Evolutionary conservation across 2,888 invertebrate species (phyloP).

Genomic region (Acleris emargana): DNA sequence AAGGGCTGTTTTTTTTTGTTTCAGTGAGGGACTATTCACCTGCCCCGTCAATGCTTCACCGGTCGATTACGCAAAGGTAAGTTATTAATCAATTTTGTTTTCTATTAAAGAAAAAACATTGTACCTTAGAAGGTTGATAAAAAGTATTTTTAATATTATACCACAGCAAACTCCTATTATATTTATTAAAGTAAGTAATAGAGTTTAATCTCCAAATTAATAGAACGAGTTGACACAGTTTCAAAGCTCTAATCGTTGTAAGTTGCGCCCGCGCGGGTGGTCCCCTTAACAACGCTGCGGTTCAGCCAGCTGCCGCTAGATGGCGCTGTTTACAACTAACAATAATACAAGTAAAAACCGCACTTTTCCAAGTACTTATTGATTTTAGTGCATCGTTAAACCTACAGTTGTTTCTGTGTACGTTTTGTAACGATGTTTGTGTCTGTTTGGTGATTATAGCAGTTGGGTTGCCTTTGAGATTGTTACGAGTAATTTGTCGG

Average conservation of each 20-base stretch:
- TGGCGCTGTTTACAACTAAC: slow-evolving; percentile 60
- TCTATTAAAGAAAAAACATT: no score
- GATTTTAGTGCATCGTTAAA: slow-evolving; percentile 29
- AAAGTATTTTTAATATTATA: no score
- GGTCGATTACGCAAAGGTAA: slow-evolving; percentile 86
- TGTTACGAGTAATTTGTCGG: not conserved
- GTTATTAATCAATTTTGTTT: slow-evolving; percentile 27
- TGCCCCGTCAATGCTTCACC: slow-evolving; percentile 85
- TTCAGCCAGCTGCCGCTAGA: slow-evolving; percentile 61
- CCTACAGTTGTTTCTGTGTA: slow-evolving; percentile 24
- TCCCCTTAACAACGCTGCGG: slow-evolving; percentile 45
- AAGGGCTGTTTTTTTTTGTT: slow-evolving; percentile 62
- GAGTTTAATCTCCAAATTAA: no score
- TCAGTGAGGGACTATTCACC: slow-evolving; percentile 85
- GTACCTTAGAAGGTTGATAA: no score
- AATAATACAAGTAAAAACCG: slow-evolving; percentile 37
- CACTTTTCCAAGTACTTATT: slow-evolving; percentile 21
- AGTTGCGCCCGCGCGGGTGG: slow-evolving; percentile 53
- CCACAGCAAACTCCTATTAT: no score
- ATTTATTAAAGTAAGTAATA: no score
- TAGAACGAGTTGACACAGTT: no score
- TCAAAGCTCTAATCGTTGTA: no score
- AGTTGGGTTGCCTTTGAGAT: not conserved
- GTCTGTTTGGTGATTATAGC: not conserved
- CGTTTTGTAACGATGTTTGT: slow-evolving; percentile 1